phyloP scores from a whole-genome alignment of 1,140 invertebrate genomes.

The Semibalanus balanoides region DNA sequence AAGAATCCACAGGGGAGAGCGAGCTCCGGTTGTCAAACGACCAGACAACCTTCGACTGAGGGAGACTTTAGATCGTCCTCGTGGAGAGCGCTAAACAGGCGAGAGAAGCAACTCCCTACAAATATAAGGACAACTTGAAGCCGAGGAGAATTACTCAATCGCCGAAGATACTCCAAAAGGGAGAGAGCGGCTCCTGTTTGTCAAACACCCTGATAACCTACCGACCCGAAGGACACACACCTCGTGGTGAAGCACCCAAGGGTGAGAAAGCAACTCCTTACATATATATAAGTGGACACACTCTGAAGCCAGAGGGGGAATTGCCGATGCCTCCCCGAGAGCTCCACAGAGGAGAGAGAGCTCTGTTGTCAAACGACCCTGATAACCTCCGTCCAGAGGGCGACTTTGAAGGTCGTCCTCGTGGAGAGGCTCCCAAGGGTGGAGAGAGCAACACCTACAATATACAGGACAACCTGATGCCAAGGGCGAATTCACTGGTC shows the following conservation, averaged over 20 bases:
- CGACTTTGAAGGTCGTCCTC: slow-evolving; percentile 24
- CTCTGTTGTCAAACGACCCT: slow-evolving; percentile 27
- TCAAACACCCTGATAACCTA: slow-evolving; percentile 12
- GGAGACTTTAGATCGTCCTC: slow-evolving; percentile 34
- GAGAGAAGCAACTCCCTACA: slow-evolving; percentile 27
- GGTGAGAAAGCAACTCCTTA: slow-evolving; percentile 41
- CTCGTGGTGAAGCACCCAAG: slow-evolving; percentile 21
- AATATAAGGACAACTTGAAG: slow-evolving; percentile 38
- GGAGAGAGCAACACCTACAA: too few species aligned
- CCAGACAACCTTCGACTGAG: slow-evolving; percentile 40
- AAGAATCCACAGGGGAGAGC: slow-evolving; percentile 18
- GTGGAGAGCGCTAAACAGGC: slow-evolving; percentile 24
- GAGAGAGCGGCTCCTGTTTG: slow-evolving; percentile 17
- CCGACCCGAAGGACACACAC: slow-evolving; percentile 27
- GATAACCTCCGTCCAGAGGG: slow-evolving; percentile 42
- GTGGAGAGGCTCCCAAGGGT: slow-evolving; percentile 3
- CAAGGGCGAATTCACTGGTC: too few species aligned
- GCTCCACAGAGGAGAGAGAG: slow-evolving; percentile 17
- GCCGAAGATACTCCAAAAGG: slow-evolving; percentile 12
- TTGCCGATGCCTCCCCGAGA: slow-evolving; percentile 28
- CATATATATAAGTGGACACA: slow-evolving; percentile 46
- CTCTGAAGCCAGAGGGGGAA: slow-evolving; percentile 41
- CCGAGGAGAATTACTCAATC: slow-evolving; percentile 38
- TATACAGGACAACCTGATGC: too few species aligned
- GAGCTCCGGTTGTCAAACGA: slow-evolving; percentile 20